phyloP scores from a whole-genome alignment of 2,888 invertebrate genomes.

The Celastrina argiolus region DNA sequence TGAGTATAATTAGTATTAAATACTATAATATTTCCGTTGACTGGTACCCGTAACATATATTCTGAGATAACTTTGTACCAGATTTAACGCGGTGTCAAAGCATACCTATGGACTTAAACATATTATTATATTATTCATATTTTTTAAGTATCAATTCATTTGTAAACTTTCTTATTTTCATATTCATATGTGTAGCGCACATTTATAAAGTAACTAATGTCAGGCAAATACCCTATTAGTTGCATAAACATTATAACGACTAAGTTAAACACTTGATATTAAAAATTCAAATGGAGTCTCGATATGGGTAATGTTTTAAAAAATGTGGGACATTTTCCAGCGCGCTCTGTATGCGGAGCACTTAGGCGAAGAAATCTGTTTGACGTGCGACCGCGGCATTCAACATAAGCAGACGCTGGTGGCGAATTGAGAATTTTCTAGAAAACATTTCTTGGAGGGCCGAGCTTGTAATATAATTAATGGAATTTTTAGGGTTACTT shows the following conservation, averaged over 20 bases:
- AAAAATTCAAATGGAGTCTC: constrained; percentile 1
- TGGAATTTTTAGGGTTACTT: neutral
- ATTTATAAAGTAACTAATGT: too few relatives aligned
- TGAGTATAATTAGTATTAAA: too few relatives aligned
- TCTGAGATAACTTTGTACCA: too few relatives aligned
- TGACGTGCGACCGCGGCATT: neutral
- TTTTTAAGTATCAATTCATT: too few relatives aligned
- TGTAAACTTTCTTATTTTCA: too few relatives aligned
- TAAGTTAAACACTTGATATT: neutral
- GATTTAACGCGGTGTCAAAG: too few relatives aligned
- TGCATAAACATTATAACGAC: neutral
- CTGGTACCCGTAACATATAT: too few relatives aligned
- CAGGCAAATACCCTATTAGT: too few relatives aligned
- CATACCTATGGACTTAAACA: too few relatives aligned
- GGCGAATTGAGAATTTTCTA: constrained; percentile 3
- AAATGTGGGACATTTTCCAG: constrained; percentile 10
- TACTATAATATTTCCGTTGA: too few relatives aligned
- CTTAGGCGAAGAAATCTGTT: constrained; percentile 7
- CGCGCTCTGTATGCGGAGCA: constrained; percentile 12
- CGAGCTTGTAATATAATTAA: neutral
- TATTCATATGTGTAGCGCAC: too few relatives aligned
- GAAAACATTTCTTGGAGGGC: constrained; percentile 2
- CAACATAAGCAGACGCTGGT: neutral
- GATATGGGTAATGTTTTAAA: constrained; percentile 15
- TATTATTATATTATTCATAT: too few relatives aligned